phyloP scores from a whole-genome alignment of 2,888 invertebrate species.

The Troides aeacus region DNA sequence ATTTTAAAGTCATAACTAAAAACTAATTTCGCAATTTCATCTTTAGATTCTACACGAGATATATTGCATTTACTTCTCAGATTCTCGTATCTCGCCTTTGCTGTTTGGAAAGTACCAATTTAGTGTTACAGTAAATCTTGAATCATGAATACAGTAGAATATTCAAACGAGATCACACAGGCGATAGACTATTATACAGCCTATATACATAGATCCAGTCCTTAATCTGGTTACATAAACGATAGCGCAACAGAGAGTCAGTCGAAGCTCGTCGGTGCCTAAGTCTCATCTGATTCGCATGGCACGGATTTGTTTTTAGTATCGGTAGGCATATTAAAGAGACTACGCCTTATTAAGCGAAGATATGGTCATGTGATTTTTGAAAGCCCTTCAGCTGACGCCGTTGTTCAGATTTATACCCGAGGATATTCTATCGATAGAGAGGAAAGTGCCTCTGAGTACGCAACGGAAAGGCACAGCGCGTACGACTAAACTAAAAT shows the following conservation, averaged over 20 bases:
- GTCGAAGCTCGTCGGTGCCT: slow-evolving; percentile 15
- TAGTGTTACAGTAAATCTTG: neutral
- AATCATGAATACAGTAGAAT: neutral
- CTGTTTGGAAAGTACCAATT: neutral
- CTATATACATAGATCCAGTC: slow-evolving; percentile 9
- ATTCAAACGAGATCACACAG: slow-evolving; percentile 3
- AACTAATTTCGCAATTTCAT: too few species aligned
- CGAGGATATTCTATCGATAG: too few species aligned
- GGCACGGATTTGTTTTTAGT: neutral
- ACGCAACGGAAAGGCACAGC: too few species aligned
- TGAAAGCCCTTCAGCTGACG: too few species aligned
- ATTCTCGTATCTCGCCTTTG: neutral
- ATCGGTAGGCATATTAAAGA: neutral
- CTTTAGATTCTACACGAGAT: too few species aligned
- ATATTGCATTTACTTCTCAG: too few species aligned
- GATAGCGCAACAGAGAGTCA: slow-evolving; percentile 18
- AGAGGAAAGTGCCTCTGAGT: too few species aligned
- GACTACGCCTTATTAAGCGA: too few species aligned
- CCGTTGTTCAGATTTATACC: too few species aligned
- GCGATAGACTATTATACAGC: slow-evolving; percentile 1
- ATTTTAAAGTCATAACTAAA: too few species aligned
- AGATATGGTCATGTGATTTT: too few species aligned
- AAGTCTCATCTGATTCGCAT: slow-evolving; percentile 9
- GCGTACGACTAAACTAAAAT: too few species aligned
- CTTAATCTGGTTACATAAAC: slow-evolving; percentile 26